Evolutionary conservation across 2,797 vertebrate genomes (phyloP).

Genomic region (Enteromius mattozi): DNA sequence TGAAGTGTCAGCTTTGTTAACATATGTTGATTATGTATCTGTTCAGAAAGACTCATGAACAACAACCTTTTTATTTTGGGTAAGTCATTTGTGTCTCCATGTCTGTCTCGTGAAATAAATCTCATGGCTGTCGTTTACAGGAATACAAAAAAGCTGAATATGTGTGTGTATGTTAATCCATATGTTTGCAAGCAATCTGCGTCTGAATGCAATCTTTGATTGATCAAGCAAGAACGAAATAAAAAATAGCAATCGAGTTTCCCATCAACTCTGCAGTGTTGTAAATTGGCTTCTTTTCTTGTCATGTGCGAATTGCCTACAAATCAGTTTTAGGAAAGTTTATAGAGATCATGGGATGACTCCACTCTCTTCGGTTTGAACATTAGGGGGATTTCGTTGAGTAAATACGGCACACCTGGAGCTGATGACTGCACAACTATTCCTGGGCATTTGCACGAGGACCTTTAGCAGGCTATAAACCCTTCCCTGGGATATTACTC

Average conservation of each 20-base stretch:
- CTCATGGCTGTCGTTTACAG: not conserved
- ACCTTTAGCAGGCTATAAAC: conserved; percentile 57
- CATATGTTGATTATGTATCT: too few species aligned
- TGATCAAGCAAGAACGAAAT: conserved; percentile 67
- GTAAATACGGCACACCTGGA: conserved; percentile 52
- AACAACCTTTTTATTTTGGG: too few species aligned
- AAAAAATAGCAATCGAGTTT: conserved; percentile 64
- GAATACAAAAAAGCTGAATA: not conserved
- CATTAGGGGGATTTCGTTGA: conserved; percentile 56
- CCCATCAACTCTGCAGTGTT: conserved; percentile 61
- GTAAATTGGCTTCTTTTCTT: conserved; percentile 70
- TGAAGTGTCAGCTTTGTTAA: too few species aligned
- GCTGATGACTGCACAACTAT: conserved; percentile 36
- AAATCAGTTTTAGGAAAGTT: conserved; percentile 65
- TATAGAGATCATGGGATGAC: conserved; percentile 55
- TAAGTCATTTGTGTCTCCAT: too few species aligned
- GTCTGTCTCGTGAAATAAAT: not conserved
- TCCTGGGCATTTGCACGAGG: conserved; percentile 49
- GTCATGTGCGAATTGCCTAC: conserved; percentile 67
- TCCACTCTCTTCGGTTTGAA: conserved; percentile 47
- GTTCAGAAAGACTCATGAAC: too few species aligned
- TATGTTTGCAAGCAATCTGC: conserved; percentile 59
- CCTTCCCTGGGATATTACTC: conserved; percentile 52
- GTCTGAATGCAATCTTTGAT: conserved; percentile 63
- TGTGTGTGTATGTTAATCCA: conserved; percentile 2